These are phyloP conservation scores for Ariopsis seemanni DNA, from an alignment of 2,113 vertebrate genomes.

Conservation along the genomic window DNA sequence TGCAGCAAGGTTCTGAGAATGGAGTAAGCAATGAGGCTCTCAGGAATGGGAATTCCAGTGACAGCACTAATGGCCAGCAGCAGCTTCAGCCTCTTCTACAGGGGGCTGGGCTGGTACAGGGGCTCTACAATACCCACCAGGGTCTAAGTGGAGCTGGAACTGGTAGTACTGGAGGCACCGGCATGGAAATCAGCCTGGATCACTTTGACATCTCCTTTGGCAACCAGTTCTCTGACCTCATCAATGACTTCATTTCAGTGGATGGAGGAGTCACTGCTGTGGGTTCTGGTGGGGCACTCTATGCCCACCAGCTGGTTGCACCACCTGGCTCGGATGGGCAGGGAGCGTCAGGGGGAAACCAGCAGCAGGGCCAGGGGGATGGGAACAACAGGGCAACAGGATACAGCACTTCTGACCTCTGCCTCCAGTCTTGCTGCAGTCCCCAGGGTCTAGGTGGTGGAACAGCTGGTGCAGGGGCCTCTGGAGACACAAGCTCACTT, in stretches of 20 bases:
- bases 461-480: slow-evolving; percentile 63
- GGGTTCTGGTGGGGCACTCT: slow-evolving; percentile 75
- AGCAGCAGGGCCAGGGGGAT: slow-evolving; percentile 75
- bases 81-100: slow-evolving; percentile 88
- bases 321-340: slow-evolving; percentile 77
- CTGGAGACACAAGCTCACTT: slow-evolving; percentile 83
- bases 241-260: slow-evolving; percentile 97
- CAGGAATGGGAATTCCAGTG: slow-evolving; percentile 75
- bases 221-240: slow-evolving; percentile 99
- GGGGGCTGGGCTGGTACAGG: slow-evolving; percentile 85
- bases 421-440: slow-evolving; percentile 93
- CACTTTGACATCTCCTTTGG: slow-evolving; percentile 99
- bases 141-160: slow-evolving; percentile 64
- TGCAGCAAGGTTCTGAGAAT: slow-evolving; percentile 76
- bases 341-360: slow-evolving; percentile 61
- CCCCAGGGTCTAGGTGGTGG: slow-evolving; percentile 83
- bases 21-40: slow-evolving; percentile 56
- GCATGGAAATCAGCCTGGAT: slow-evolving; percentile 98
- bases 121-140: slow-evolving; percentile 90
- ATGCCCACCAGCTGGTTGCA: slow-evolving; percentile 90
- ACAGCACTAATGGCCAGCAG: slow-evolving; percentile 64
- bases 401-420: slow-evolving; percentile 90
- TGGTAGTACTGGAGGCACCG: slow-evolving; percentile 73
- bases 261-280: slow-evolving; percentile 84
- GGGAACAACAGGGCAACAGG: slow-evolving; percentile 79